Evolutionary conservation across 2,113 vertebrate genomes (phyloP).

Genomic region (Oncorhynchus masou): DNA sequence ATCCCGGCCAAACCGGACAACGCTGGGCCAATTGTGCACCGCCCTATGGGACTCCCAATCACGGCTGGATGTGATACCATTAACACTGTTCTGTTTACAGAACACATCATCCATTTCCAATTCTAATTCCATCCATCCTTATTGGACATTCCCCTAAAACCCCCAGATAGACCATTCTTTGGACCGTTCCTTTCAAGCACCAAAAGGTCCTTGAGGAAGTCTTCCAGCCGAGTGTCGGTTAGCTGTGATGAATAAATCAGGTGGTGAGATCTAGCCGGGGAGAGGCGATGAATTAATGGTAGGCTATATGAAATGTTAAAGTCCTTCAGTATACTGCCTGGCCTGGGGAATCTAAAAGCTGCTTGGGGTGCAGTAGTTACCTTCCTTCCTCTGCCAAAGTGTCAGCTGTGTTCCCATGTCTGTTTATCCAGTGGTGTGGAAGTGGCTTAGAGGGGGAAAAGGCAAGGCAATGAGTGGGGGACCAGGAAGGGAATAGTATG

Average conservation of each 20-base stretch:
- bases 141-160: no score
- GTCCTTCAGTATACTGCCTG: constrained; percentile 40
- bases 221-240: constrained; percentile 38
- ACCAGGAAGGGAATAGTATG: not conserved
- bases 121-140: not conserved
- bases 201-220: constrained; percentile 3
- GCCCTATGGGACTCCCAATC: no score
- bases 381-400: constrained; percentile 61
- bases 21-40: no score
- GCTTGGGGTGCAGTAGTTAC: constrained; percentile 34
- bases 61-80: not conserved
- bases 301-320: constrained; percentile 66
- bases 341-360: constrained; percentile 53
- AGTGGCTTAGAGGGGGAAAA: constrained; percentile 33
- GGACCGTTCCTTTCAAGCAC: not conserved
- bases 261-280: constrained; percentile 48
- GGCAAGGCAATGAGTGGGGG: not conserved
- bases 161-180: no score
- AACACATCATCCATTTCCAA: not conserved
- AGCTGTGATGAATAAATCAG: constrained; percentile 69
- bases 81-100: not conserved
- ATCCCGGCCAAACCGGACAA: no score
- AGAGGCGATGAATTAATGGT: constrained; percentile 60
- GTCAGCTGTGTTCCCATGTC: constrained; percentile 61
- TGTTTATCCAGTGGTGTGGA: constrained; percentile 67